A percentile compares a stretch with the other conserved stretches of the same genome.
phyloP scores from a whole-genome alignment of 30 jellyfish, hydroid and myxozoan genomes.

The Phacellophora camtschatica region DNA sequence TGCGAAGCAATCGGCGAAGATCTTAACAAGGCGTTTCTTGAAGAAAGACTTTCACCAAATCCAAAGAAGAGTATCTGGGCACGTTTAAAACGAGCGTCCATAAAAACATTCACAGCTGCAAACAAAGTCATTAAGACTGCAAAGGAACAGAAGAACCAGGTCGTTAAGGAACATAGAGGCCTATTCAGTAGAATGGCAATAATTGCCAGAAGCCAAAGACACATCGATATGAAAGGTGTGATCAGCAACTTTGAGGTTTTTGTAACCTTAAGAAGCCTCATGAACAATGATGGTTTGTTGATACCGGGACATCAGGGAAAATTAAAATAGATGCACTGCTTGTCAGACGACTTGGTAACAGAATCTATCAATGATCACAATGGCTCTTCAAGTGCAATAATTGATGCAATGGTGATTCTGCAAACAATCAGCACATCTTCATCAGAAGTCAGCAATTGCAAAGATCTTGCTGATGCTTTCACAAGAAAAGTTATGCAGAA shows the following conservation, averaged over 20 bases:
- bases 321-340: neutral
- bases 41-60: neutral
- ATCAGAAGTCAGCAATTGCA: neutral
- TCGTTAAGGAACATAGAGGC: neutral
- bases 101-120: neutral
- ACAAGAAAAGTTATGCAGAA: neutral
- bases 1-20: neutral
- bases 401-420: neutral
- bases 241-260: neutral
- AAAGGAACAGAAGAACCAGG: conserved; percentile 5
- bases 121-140: neutral
- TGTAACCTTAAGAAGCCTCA: neutral
- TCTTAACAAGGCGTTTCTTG: neutral
- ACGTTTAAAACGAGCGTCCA: neutral
- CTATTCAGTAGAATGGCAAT: conserved; percentile 4
- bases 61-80: neutral
- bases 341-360: neutral
- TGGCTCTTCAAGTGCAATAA: neutral
- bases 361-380: no score
- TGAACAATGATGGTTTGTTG: neutral
- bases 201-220: neutral
- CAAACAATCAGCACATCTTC: neutral
- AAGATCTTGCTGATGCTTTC: neutral
- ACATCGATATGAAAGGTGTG: neutral
- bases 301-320: neutral